phyloP scores from a whole-genome alignment of 2,888 invertebrate genomes.

The Rhopalosiphum nymphaeae region DNA sequence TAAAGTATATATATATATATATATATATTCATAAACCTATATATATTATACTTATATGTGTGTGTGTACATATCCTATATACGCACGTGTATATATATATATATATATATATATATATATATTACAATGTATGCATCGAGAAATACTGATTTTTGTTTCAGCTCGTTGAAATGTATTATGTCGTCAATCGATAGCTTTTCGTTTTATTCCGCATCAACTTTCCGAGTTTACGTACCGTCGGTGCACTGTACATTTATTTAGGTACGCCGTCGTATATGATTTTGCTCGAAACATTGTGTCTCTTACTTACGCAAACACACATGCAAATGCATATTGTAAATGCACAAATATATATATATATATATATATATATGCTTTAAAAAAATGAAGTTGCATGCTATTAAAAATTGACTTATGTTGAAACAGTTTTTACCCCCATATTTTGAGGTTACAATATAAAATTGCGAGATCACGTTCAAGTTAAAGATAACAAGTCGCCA shows the following conservation, averaged over 20 bases:
- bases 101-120: no score
- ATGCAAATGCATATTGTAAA: neutral
- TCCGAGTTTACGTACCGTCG: neutral
- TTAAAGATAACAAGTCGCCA: conserved; percentile 12
- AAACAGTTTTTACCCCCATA: neutral
- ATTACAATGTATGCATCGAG: neutral
- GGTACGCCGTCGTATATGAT: neutral
- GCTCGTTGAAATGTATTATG: neutral
- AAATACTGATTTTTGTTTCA: neutral
- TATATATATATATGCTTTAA: neutral
- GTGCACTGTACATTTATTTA: neutral
- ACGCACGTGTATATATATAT: no score
- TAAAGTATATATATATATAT: neutral
- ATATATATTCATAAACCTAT: no score
- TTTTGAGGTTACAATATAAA: neutral
- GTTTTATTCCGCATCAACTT: neutral
- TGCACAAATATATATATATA: neutral
- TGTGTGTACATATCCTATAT: neutral
- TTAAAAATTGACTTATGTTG: conserved; percentile 28
- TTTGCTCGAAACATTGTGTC: neutral
- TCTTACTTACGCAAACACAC: neutral
- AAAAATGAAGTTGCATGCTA: neutral
- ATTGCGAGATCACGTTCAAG: neutral
- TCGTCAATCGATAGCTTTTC: neutral
- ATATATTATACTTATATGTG: neutral